Conservation (phyloP, 2,888 invertebrate species). For the Odontomyia ornata region DNA sequence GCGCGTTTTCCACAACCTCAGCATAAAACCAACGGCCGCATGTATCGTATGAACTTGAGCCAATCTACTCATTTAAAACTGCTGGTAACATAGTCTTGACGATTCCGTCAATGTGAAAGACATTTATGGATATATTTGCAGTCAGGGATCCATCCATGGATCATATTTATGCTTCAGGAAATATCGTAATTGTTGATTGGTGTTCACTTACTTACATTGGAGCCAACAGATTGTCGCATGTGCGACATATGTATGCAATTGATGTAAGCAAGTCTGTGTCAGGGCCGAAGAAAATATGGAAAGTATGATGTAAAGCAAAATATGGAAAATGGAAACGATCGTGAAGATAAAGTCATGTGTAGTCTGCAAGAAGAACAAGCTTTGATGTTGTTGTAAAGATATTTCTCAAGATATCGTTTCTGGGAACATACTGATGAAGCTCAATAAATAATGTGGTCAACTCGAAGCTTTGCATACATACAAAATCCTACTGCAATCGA, state of each 20-base stretch:
- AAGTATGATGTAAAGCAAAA: background rate
- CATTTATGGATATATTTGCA: background rate
- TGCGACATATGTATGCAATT: background rate
- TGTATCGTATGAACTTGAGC: background rate
- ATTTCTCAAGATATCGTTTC: too few relatives aligned
- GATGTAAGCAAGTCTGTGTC: background rate
- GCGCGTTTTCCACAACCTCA: background rate
- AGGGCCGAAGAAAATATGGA: background rate
- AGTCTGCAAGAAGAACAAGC: too few relatives aligned
- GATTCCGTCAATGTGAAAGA: background rate
- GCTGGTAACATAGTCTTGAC: background rate
- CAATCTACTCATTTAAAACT: background rate
- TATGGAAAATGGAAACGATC: background rate
- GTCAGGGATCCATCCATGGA: background rate
- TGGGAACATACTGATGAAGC: too few relatives aligned
- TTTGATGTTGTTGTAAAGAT: too few relatives aligned
- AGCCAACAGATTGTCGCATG: background rate
- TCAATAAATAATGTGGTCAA: too few relatives aligned
- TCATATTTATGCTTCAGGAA: constrained; percentile 2
- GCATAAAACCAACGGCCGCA: background rate
- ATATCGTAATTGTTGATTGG: constrained; percentile 1
- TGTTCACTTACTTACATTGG: background rate
- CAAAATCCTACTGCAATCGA: too few relatives aligned
- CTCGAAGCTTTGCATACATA: too few relatives aligned
- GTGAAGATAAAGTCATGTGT: too few relatives aligned